Base-by-base conservation (phyloP, 2,888 invertebrate species). In the Caenorhabditis sp. region DNA sequence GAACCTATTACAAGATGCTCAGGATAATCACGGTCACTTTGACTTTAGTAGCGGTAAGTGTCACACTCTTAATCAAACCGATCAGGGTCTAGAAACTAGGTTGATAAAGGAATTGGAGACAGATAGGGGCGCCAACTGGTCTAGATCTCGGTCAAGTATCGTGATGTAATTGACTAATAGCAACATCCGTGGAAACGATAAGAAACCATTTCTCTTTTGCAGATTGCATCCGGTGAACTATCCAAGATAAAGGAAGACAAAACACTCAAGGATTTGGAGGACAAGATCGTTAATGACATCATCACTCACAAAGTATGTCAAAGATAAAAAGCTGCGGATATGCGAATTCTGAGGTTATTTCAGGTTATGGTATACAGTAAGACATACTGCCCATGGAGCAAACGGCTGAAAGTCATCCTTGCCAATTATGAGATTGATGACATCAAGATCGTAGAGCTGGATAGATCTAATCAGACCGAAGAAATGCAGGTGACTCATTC, bases 361-460 rank as follows among this genome's bases (percentile, higher is more conserved):
- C 31, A 89, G 87, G 90, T 89, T 10, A 89, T 88, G 85, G 75
- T 90, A 14, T 90, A 87, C 85, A 88, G 87, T 51, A 90, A 90
- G 75, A 89, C 90, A 19, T 90, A 89, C 72, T 90, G 90, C 56
- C 89, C 89, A 35, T 90, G 83, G 80, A 87, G 87, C 68, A 85
- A 85, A 35, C 19, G 82, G n/a, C 61, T 90, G 68, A 90, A 89
- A 79, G 35, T 44, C 10, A 80, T 90, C 19, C 75, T 90, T 19
- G 56, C 75, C 10, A 84, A 84, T 38, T 90, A 89, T 70, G 77
- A 86, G 16, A 89, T 90, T 41, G 79, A 86, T 41, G 90, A 89
- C 61, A 81, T 89, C 64, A 87, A 90, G 49, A 84, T 88, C 12
- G 74, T 89, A 4, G 90, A 90, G 58, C 59, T 90, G 24, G 87